Conservation (phyloP, 2,797 vertebrate genomes). For the Acrossocheilus fasciatus region DNA sequence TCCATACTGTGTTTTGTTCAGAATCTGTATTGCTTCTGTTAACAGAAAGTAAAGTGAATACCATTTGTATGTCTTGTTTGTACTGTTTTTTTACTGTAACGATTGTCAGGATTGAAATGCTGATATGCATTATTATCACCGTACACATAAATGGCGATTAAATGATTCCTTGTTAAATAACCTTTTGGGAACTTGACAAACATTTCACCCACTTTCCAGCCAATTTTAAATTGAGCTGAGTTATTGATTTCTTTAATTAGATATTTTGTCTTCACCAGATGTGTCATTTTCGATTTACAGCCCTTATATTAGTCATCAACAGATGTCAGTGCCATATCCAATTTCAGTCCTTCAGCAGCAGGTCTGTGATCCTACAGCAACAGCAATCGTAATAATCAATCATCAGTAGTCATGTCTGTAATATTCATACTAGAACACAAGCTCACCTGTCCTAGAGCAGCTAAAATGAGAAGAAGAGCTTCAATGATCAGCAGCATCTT, state of each 20-base stretch:
- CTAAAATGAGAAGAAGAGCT: not conserved
- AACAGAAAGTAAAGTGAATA: slow-evolving; percentile 12
- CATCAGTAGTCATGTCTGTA: too few relatives aligned
- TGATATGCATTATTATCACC: not conserved
- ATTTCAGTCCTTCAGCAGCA: not conserved
- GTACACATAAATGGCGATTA: slow-evolving; percentile 2
- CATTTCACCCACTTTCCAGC: not conserved
- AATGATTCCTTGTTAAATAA: not conserved
- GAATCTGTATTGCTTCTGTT: not conserved
- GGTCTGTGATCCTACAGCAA: not conserved
- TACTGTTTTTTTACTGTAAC: not conserved
- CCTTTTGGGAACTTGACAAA: not conserved
- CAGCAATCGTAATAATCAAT: not conserved
- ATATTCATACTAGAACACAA: not conserved
- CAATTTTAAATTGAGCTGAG: not conserved
- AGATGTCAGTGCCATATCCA: not conserved
- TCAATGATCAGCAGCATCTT: not conserved
- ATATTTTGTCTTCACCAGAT: not conserved
- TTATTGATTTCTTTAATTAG: not conserved
- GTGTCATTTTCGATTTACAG: not conserved
- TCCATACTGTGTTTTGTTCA: not conserved
- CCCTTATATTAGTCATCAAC: not conserved
- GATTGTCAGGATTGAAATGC: not conserved
- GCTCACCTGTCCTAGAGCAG: not conserved
- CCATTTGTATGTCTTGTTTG: not conserved